Percentiles rank a stretch among this genome's conserved stretches.
These are phyloP conservation scores for Siderastrea siderea DNA, from an alignment of 92 coral and sea anemone species.

Conservation along the genomic window DNA sequence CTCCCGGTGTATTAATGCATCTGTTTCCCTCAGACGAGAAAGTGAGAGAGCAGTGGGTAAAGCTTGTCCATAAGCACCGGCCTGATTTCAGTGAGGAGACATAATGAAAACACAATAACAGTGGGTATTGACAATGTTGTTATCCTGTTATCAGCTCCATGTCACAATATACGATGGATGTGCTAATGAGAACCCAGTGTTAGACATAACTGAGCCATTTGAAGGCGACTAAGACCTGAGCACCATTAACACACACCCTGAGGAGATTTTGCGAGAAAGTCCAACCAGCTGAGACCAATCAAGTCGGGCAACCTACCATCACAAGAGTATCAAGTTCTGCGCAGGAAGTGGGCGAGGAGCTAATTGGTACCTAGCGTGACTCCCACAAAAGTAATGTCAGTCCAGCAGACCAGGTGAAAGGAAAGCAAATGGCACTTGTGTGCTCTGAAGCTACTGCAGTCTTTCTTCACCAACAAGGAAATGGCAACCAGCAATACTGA, in stretches of 20 bases:
- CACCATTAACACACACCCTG: neutral
- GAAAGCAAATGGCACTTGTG: conserved; percentile 44
- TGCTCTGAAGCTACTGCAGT: conserved; percentile 7
- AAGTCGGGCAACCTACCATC: too few relatives aligned
- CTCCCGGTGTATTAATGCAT: conserved; percentile 33
- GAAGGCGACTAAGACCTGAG: neutral
- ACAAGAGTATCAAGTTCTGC: too few relatives aligned
- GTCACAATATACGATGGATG: too few relatives aligned
- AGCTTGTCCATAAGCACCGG: conserved; percentile 34
- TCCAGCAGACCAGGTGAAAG: conserved; percentile 1
- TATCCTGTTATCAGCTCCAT: too few relatives aligned
- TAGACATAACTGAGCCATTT: neutral
- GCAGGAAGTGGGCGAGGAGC: too few relatives aligned
- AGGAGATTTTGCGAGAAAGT: neutral
- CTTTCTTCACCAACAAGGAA: neutral
- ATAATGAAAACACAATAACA: too few relatives aligned
- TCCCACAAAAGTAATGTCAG: conserved; percentile 12
- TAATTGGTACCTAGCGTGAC: conserved; percentile 27
- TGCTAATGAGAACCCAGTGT: too few relatives aligned
- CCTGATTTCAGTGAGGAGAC: too few relatives aligned
- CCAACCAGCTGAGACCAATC: neutral
- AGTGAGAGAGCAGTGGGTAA: conserved; percentile 34
- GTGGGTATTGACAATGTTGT: too few relatives aligned
- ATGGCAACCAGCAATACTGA: neutral
- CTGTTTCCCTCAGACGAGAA: conserved; percentile 22